Percentiles rank a stretch among this genome's conserved stretches.
Conservation (phyloP, 2,113 vertebrate genomes). For the Pteropus alecto region DNA sequence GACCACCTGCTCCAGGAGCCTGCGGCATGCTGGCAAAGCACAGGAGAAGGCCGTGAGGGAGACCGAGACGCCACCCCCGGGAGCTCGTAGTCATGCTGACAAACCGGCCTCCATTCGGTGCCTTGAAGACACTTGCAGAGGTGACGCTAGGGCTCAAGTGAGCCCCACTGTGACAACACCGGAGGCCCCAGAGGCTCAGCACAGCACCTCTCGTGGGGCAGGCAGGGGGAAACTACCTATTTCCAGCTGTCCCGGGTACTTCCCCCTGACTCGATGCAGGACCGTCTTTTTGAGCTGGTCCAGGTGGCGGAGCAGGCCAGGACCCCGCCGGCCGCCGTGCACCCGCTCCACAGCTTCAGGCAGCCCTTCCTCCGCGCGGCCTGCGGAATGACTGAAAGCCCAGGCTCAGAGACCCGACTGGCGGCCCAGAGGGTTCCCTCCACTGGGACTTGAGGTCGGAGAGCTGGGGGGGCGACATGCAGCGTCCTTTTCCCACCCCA, state of each 20-base stretch:
- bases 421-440: not conserved
- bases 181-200: rapidly evolving
- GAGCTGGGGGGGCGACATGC: not conserved
- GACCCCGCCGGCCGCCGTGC: slow-evolving; percentile 77
- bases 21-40: slow-evolving; percentile 83
- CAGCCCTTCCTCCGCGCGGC: slow-evolving; percentile 83
- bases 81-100: rapidly evolving
- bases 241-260: slow-evolving; percentile 90
- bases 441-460: rapidly evolving
- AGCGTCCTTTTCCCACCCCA: not conserved
- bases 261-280: slow-evolving; percentile 90
- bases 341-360: slow-evolving; percentile 90
- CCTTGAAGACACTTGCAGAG: not conserved
- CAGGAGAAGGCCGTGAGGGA: not conserved
- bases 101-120: rapidly evolving
- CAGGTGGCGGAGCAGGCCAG: slow-evolving; percentile 84
- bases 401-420: not conserved
- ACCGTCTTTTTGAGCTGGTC: slow-evolving; percentile 85
- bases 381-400: slow-evolving; percentile 88
- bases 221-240: slow-evolving; percentile 83
- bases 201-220: rapidly evolving
- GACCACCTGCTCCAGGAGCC: slow-evolving; percentile 90
- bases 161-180: not conserved
- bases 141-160: rapidly evolving
- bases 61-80: not conserved